phyloP scores from a whole-genome alignment of 2,797 vertebrate genomes.

The Phalanger gymnotis region DNA sequence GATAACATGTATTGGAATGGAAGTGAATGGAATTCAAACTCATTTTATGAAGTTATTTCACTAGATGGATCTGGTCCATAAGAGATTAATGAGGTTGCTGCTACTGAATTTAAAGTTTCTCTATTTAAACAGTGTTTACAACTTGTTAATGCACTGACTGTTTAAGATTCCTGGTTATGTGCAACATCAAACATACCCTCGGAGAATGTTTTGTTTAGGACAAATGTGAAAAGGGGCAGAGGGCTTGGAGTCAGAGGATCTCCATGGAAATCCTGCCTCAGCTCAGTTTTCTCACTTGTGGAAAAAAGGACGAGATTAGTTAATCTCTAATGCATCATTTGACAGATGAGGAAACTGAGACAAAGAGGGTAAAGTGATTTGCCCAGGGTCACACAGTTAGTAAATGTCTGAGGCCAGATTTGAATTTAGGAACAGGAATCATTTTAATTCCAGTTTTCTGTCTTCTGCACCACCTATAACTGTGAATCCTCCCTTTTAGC shows the following conservation, averaged over 20 bases:
- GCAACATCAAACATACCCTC: not conserved
- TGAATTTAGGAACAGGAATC: not conserved
- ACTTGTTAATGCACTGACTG: not conserved
- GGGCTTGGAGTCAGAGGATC: not conserved
- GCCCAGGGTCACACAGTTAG: not conserved
- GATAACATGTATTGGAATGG: not conserved
- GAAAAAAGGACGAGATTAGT: not conserved
- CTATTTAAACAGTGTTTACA: not conserved
- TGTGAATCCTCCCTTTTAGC: not conserved
- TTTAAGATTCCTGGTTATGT: not conserved
- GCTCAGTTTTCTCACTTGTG: not conserved
- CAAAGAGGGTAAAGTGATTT: not conserved
- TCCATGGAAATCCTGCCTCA: not conserved
- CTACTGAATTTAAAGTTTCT: not conserved
- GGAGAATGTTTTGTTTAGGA: not conserved
- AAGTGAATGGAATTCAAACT: not conserved
- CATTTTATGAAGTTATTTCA: not conserved
- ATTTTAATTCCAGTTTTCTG: not conserved
- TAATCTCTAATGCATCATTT: not conserved
- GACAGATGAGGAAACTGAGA: not conserved
- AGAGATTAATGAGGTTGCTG: not conserved
- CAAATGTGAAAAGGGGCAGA: not conserved
- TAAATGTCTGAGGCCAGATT: not conserved
- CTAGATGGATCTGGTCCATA: rapidly evolving
- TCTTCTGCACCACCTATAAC: not conserved